Percentiles rank a stretch among this genome's conserved stretches.
Conservation (phyloP, 2,797 vertebrate species). For the Nothura maculosa region DNA sequence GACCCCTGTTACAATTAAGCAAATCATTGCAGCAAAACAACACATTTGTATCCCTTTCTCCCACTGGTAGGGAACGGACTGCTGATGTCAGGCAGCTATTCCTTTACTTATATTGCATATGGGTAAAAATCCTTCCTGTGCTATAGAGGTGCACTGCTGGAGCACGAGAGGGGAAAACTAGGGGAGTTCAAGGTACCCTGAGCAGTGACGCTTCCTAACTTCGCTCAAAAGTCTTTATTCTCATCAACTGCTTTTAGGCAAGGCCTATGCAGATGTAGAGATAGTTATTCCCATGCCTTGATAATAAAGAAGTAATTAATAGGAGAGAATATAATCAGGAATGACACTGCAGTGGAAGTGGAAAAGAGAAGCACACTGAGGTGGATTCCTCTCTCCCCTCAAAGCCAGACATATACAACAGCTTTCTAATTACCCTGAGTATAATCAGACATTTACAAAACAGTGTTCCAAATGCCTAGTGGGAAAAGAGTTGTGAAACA, state of each 20-base stretch:
- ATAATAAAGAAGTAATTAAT: neutral
- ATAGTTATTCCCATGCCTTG: neutral
- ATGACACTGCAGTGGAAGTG: neutral
- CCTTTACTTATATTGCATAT: neutral
- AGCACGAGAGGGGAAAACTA: neutral
- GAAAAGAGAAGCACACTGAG: neutral
- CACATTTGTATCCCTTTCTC: neutral
- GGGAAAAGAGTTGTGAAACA: slow-evolving; percentile 34
- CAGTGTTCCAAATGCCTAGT: slow-evolving; percentile 24
- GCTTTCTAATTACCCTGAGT: neutral
- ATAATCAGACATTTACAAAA: slow-evolving; percentile 26
- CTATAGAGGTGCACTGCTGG: neutral
- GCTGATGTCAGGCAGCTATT: neutral
- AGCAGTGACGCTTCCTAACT: neutral
- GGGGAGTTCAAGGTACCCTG: neutral
- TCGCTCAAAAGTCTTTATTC: neutral
- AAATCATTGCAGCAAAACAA: slow-evolving; percentile 51
- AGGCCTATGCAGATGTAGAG: neutral
- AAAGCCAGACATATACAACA: neutral
- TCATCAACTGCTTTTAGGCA: neutral
- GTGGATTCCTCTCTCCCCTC: neutral
- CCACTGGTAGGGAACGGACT: neutral
- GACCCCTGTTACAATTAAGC: slow-evolving; percentile 45
- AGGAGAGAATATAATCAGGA: neutral
- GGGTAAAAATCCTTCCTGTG: neutral